A percentile compares a stretch with the other conserved stretches of the same genome.
These are phyloP conservation scores for Nephrotoma appendiculata DNA, from an alignment of 2,888 invertebrate genomes.

Conservation along the genomic window DNA sequence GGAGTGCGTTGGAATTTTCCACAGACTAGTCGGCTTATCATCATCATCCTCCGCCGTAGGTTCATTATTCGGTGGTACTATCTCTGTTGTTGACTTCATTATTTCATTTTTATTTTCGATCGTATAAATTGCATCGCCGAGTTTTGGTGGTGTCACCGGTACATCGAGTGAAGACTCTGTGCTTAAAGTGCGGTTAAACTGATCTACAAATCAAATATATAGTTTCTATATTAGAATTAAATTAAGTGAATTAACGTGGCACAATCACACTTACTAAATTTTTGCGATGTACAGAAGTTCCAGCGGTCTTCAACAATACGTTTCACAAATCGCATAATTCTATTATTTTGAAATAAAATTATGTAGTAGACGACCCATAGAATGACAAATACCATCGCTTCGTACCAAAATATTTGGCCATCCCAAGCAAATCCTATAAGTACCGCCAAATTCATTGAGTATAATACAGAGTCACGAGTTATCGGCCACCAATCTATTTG, in stretches of 20 bases:
- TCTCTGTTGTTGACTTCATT: not conserved
- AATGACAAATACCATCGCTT: conserved; percentile 52
- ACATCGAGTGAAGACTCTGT: too few relatives aligned
- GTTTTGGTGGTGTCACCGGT: too few relatives aligned
- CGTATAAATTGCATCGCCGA: not conserved
- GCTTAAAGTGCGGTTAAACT: not conserved
- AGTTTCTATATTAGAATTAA: not conserved
- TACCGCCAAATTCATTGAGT: conserved; percentile 45
- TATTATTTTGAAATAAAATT: conserved; percentile 30
- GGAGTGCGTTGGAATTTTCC: not conserved
- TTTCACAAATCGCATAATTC: conserved; percentile 5
- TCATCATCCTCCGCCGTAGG: not conserved
- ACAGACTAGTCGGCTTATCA: not conserved
- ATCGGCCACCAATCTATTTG: conserved; percentile 65
- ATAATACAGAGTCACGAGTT: conserved; percentile 57
- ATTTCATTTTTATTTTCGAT: not conserved
- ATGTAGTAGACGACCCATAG: conserved; percentile 56
- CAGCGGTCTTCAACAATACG: not conserved
- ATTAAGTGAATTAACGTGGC: not conserved
- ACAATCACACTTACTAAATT: not conserved
- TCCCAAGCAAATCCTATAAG: conserved; percentile 55
- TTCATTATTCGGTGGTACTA: not conserved
- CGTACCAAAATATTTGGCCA: conserved; percentile 59
- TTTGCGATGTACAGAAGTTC: conserved; percentile 1
- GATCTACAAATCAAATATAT: not conserved